These are phyloP conservation scores for Coelogynopora nodosa DNA, from an alignment of 2,888 invertebrate species.

Conservation along the genomic window DNA sequence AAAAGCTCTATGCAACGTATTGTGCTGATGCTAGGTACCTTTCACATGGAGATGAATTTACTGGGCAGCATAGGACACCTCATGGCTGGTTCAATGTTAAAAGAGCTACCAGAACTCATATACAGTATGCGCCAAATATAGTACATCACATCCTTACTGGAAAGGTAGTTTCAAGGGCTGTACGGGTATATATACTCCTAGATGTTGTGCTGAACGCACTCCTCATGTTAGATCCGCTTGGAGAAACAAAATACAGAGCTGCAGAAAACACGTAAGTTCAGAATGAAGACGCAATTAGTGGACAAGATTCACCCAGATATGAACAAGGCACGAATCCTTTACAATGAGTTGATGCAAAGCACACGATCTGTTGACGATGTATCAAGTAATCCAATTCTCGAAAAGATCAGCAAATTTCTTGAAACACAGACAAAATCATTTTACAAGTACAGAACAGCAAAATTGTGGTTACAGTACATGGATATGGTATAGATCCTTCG, in stretches of 20 bases:
- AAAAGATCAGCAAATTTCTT: neutral
- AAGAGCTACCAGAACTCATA: neutral
- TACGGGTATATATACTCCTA: neutral
- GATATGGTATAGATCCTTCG: neutral
- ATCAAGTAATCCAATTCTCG: neutral
- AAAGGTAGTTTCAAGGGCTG: neutral
- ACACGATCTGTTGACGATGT: neutral
- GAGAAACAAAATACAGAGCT: neutral
- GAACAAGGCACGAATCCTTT: neutral
- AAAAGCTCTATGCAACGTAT: neutral
- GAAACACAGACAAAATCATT: neutral
- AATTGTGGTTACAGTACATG: conserved; percentile 15
- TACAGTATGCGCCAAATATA: neutral
- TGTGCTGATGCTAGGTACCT: neutral
- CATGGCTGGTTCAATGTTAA: neutral
- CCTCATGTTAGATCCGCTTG: neutral
- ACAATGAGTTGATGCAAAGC: neutral
- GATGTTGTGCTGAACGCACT: neutral
- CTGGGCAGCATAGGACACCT: neutral
- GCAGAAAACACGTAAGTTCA: neutral
- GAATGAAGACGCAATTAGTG: neutral
- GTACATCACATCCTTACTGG: neutral
- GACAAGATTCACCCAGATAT: neutral
- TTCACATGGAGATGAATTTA: neutral
- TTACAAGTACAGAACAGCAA: neutral